Base-by-base conservation (phyloP, 1,140 invertebrate genomes). In the Drosophila dunni region DNA sequence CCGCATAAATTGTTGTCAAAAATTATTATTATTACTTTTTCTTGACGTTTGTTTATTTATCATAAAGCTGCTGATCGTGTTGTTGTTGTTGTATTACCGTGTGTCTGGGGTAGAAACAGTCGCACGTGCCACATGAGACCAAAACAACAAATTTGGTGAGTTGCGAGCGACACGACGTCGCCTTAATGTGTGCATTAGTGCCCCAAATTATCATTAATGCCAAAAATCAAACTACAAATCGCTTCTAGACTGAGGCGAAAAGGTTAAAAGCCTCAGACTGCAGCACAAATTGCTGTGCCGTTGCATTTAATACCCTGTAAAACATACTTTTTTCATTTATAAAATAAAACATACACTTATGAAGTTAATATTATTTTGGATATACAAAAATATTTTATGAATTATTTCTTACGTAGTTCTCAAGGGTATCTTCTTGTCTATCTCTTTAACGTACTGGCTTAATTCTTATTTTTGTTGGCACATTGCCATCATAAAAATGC, bases 1-100 rank as follows among this genome's bases (percentile, higher is more conserved):
- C 77, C 84, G 83, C 80, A 89, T 88, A 88, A 89, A 88, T 88
- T 89, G 84, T 80, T 88, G 84, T 88, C 80, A 75, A 75, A 89
- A 74, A 80, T 86, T 80, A 72, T 69, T 79, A 82, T 82, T 86
- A 79, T 74, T 78, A 70, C 64, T 61, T 64, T 69, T 70, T 61
- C 48, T 61, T 42, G 48, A 42, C 65, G 68, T 83, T 84, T 88
- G 83, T 88, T 88, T 88, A 84, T 89, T 88, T 79, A 78, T 89
- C 79, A 82, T 69, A 86, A 54, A 33, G 40, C 57, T n/a, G 48
- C 42, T 34, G 34, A 40, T 42, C 13, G 38, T 17, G 45, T 36
- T 66, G 68, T 45, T 63, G 50, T 44, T 57, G 24, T 17, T 44
- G 65, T 51, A 53, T 15, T 36, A 5, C 46, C 15, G 34, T 42